Evolutionary conservation across 1,140 invertebrate species (phyloP).

Genomic region (Philopotamus ludificatus): DNA sequence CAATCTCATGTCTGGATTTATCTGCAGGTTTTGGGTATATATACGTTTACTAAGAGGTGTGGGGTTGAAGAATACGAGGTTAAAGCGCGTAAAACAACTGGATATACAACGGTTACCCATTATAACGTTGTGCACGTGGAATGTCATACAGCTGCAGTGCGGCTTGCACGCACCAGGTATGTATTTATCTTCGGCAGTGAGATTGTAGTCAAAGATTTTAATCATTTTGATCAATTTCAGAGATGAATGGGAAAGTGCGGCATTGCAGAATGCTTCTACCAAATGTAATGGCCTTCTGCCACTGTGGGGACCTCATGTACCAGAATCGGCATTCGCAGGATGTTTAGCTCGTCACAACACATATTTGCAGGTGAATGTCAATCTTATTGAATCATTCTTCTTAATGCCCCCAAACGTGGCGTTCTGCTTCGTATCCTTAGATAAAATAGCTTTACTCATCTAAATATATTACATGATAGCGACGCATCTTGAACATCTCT

Average conservation of each 20-base stretch:
- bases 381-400: background rate
- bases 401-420: no score
- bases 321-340: slow-evolving; percentile 91
- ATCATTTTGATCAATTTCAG: slow-evolving; percentile 47
- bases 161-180: slow-evolving; percentile 65
- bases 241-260: slow-evolving; percentile 97
- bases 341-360: slow-evolving; percentile 89
- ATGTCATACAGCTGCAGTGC: slow-evolving; percentile 94
- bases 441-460: no score
- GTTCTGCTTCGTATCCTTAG: no score
- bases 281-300: slow-evolving; percentile 95
- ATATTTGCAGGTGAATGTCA: slow-evolving; percentile 70
- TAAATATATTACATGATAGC: no score
- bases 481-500: no score
- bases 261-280: slow-evolving; percentile 96
- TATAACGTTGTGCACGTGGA: slow-evolving; percentile 98
- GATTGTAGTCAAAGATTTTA: background rate
- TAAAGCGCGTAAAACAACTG: slow-evolving; percentile 78
- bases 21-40: slow-evolving; percentile 81
- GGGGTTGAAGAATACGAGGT: slow-evolving; percentile 92
- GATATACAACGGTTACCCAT: slow-evolving; percentile 94
- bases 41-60: slow-evolving; percentile 95
- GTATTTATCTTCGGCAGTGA: background rate
- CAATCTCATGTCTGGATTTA: slow-evolving; percentile 6
- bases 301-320: slow-evolving; percentile 93